Evolutionary conservation across 2,888 invertebrate genomes (phyloP).

Genomic region (Dynastes maya): DNA sequence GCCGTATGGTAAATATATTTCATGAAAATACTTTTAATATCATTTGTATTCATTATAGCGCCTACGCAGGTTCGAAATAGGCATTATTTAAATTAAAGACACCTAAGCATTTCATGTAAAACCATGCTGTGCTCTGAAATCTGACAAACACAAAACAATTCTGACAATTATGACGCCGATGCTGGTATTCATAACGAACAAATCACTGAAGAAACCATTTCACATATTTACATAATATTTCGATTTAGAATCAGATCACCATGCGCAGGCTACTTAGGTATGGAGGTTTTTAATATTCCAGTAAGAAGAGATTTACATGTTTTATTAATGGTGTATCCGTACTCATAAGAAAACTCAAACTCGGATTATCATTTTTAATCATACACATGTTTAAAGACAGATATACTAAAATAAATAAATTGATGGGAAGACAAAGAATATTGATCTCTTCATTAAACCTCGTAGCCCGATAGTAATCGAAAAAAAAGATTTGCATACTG

Average conservation of each 20-base stretch:
- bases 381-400: neutral
- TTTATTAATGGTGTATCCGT: neutral
- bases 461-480: too few species aligned
- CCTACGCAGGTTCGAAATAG: neutral
- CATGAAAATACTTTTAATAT: too few species aligned
- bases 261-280: neutral
- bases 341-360: neutral
- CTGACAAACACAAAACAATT: neutral
- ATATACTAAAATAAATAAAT: too few species aligned
- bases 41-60: neutral
- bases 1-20: too few species aligned
- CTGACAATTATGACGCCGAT: constrained; percentile 3
- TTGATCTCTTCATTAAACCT: too few species aligned
- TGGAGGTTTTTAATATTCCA: neutral
- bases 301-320: constrained; percentile 10
- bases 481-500: too few species aligned
- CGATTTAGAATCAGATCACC: constrained; percentile 8
- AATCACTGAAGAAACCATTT: constrained; percentile 7
- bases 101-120: neutral
- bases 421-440: too few species aligned
- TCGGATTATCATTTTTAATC: neutral
- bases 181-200: constrained; percentile 10
- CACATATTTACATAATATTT: constrained; percentile 16
- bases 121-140: neutral
- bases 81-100: neutral